Evolutionary conservation across 2,797 vertebrate genomes (phyloP), one percentile per base, ranked within the genome.

Genomic region (Crocidura indochinensis): DNA sequence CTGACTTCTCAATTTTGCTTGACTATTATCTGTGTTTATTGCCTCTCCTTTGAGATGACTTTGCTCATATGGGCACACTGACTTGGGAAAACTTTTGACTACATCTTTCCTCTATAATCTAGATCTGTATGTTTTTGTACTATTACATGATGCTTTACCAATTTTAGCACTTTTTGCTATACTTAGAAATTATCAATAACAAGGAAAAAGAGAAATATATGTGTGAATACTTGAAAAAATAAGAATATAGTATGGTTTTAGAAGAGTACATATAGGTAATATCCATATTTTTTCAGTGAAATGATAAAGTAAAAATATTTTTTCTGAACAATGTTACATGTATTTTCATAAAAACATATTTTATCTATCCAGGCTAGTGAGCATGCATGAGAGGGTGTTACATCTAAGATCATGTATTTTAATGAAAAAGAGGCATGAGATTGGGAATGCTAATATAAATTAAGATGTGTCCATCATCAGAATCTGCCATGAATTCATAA

Each of bases 201-300:
- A 60, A 65, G 46, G 14, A 22, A 68, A 31, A 72, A 76, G 60
- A 67, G 1, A 68, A 87, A 56, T 62, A 73, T 15, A 56, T n/a
- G 14, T 19, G 26, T 85, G 47, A 26, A 19, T 86, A 86, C 22
- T 71, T 91, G 46, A 85, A 80, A 81, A 76, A 87, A 85, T 31
- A 60, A 53, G 15, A 83, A 46, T 2, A 0, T 46, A 38, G 20
- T 47, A 68, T 49, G 22, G 11, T 76, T 88, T 84, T 65, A 11
- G 17, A 78, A 81, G 19, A 87, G 6, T 27, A 78, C 64, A 11
- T 6, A 27, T 8, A 51, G 51, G n/a, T 15, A 85, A 17, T 1
- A 17, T 8, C 29, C 82, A 17, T 31, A 1, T 17, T 10, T 38
- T 78, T 92, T 73, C n/a, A 75, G 47, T 31, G 9, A 62, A 65